Evolutionary conservation across 2,113 vertebrate genomes (phyloP).

Genomic region (Caranx melampygus): DNA sequence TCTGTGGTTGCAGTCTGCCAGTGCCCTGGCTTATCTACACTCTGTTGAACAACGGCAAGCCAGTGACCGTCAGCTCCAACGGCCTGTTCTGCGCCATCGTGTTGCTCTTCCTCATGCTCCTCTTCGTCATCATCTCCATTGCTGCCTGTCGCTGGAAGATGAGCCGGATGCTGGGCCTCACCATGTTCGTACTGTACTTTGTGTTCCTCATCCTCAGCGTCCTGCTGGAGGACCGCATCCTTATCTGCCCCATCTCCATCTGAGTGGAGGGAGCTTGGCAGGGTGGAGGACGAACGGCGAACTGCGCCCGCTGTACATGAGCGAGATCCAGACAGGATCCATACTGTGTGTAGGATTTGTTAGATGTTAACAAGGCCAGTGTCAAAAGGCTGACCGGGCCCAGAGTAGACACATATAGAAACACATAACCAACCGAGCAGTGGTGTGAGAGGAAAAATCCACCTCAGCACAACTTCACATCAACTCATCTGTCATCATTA

Average conservation of each 20-base stretch:
- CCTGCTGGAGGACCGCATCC: slow-evolving; percentile 80
- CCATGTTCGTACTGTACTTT: slow-evolving; percentile 84
- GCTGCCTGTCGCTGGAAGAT: slow-evolving; percentile 84
- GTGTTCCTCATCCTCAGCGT: slow-evolving; percentile 84
- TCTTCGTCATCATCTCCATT: slow-evolving; percentile 85
- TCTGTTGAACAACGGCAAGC: slow-evolving; percentile 54
- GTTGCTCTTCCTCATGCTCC: slow-evolving; percentile 85
- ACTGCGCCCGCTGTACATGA: neutral
- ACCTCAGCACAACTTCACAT: neutral
- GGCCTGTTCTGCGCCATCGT: slow-evolving; percentile 86
- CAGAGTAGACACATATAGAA: slow-evolving; percentile 11
- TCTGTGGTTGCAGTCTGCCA: slow-evolving; percentile 70
- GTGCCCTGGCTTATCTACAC: slow-evolving; percentile 82
- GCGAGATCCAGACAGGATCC: neutral
- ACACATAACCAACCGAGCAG: neutral
- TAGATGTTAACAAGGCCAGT: neutral
- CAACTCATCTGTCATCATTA: neutral
- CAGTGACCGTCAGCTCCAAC: slow-evolving; percentile 81
- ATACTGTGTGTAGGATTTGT: slow-evolving; percentile 4
- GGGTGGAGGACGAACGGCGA: neutral
- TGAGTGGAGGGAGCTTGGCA: slow-evolving; percentile 38
- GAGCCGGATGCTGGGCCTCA: slow-evolving; percentile 80
- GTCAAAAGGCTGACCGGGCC: slow-evolving; percentile 10
- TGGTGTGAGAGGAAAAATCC: slow-evolving; percentile 21
- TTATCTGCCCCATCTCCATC: slow-evolving; percentile 79